A percentile compares a stretch with the other conserved stretches of the same genome.
phyloP scores from a whole-genome alignment of 2,113 vertebrate species.

The Todiramphus chloris region DNA sequence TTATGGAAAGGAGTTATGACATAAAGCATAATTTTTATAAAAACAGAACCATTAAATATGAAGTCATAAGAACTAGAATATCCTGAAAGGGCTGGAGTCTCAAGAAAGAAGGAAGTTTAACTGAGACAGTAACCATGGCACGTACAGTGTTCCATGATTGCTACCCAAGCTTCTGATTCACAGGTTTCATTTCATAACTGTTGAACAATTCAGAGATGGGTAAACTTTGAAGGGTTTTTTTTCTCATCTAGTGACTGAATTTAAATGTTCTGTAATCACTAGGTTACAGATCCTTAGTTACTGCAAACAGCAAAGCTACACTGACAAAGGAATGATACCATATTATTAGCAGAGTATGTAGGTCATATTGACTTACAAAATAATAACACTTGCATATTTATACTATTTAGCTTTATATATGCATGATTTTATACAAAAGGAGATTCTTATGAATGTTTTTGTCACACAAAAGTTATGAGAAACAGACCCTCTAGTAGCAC shows the following conservation, averaged over 20 bases:
- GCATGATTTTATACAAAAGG: background rate
- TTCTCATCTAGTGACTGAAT: background rate
- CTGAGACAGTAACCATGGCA: background rate
- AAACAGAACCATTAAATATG: background rate
- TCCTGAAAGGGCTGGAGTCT: fast-evolving
- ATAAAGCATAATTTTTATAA: background rate
- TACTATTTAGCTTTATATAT: background rate
- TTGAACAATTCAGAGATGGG: background rate
- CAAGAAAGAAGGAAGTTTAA: background rate
- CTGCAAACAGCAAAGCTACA: background rate
- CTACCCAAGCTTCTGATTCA: background rate
- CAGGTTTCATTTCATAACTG: background rate
- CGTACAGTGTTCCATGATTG: background rate
- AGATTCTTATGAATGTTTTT: background rate
- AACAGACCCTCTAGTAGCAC: background rate
- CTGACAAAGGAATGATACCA: background rate
- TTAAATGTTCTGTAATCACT: background rate
- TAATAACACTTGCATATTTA: background rate
- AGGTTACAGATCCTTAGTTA: background rate
- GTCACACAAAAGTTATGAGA: background rate
- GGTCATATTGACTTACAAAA: background rate
- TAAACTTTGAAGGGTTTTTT: background rate
- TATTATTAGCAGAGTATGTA: background rate
- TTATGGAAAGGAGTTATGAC: fast-evolving
- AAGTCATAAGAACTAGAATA: background rate